phyloP scores from a whole-genome alignment of 2,888 invertebrate species.

The Ceramica pisi region DNA sequence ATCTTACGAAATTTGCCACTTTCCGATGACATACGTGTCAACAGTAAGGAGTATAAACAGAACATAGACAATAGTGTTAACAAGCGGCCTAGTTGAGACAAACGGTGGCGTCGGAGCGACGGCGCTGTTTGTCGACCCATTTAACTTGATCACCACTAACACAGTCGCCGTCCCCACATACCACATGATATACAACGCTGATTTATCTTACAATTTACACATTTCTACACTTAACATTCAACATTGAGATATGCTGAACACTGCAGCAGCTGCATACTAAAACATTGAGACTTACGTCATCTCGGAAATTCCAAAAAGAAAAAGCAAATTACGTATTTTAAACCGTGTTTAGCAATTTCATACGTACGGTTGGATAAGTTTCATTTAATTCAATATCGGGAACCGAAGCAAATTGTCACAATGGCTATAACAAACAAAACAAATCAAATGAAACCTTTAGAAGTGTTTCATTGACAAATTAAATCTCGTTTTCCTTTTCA shows the following conservation, averaged over 20 bases:
- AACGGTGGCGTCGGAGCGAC: conserved; percentile 81
- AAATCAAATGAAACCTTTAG: conserved; percentile 67
- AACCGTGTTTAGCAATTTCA: conserved; percentile 58
- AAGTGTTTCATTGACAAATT: conserved; percentile 71
- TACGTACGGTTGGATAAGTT: conserved; percentile 56
- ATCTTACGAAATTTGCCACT: too few species aligned
- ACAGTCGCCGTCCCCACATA: conserved; percentile 48
- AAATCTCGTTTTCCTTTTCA: conserved; percentile 72
- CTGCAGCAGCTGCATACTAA: conserved; percentile 35
- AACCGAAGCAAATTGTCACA: conserved; percentile 62
- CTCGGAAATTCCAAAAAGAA: conserved; percentile 28
- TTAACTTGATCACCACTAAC: conserved; percentile 79
- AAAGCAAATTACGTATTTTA: conserved; percentile 42
- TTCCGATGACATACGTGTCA: conserved; percentile 57
- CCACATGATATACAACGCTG: conserved; percentile 46
- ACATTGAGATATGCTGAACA: conserved; percentile 17
- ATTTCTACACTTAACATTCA: conserved; percentile 36
- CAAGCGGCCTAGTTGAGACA: conserved; percentile 87
- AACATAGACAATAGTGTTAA: conserved; percentile 84
- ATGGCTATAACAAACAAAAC: conserved; percentile 62
- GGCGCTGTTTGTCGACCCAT: conserved; percentile 81
- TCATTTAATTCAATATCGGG: conserved; percentile 53
- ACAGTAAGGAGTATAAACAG: conserved; percentile 75
- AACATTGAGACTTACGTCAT: conserved; percentile 29
- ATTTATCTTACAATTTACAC: conserved; percentile 42